phyloP scores from a whole-genome alignment of 2,888 invertebrate species.

The Melanostoma mellinum region DNA sequence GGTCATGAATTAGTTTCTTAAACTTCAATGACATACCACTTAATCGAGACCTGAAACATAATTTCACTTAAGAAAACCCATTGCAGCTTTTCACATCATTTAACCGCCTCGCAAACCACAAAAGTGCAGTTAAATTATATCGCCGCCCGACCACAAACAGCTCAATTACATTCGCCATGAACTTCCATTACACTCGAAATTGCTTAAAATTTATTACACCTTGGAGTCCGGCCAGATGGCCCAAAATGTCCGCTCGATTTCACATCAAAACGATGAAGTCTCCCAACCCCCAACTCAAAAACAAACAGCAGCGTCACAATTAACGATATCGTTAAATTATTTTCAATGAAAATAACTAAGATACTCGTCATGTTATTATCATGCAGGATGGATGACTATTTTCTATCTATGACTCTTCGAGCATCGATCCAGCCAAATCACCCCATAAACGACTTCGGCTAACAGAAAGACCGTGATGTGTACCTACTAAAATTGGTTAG shows the following conservation, averaged over 20 bases:
- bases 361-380: constrained; percentile 35
- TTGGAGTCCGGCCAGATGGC: constrained; percentile 42
- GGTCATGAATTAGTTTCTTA: background rate
- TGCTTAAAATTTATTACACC: constrained; percentile 60
- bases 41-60: constrained; percentile 45
- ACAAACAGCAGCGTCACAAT: constrained; percentile 15
- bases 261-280: constrained; percentile 13
- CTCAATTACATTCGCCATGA: constrained; percentile 64
- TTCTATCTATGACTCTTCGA: constrained; percentile 5
- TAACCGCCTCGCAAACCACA: constrained; percentile 17
- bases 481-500: constrained; percentile 26
- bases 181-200: constrained; percentile 61
- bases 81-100: constrained; percentile 3
- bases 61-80: constrained; percentile 30
- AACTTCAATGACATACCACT: constrained; percentile 12
- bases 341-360: constrained; percentile 52
- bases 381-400: constrained; percentile 8
- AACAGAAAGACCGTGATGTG: constrained; percentile 47
- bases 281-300: background rate
- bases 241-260: constrained; percentile 33
- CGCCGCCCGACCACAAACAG: constrained; percentile 42
- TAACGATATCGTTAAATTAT: constrained; percentile 47
- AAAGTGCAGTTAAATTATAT: constrained; percentile 30
- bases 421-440: constrained; percentile 24
- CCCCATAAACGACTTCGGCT: constrained; percentile 43